Evolutionary conservation across 2,888 invertebrate genomes (phyloP).

Genomic region (Acanthopleura granulata): DNA sequence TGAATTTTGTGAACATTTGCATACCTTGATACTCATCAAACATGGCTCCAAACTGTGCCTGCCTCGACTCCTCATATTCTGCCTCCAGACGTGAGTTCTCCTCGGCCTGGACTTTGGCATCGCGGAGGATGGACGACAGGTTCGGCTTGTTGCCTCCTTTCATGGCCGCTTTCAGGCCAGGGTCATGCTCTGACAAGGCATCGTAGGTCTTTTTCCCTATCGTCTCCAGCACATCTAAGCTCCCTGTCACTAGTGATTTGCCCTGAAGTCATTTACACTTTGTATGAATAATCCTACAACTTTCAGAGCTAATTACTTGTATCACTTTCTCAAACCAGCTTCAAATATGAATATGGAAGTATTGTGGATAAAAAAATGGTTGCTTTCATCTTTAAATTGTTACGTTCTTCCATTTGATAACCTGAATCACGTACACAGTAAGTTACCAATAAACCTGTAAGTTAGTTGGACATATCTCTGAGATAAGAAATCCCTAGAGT

Average conservation of each 20-base stretch:
- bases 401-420: too few relatives aligned
- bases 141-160: slow-evolving; percentile 68
- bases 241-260: slow-evolving; percentile 63
- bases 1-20: slow-evolving; percentile 8
- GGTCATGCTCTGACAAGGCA: slow-evolving; percentile 92
- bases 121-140: slow-evolving; percentile 74
- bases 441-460: too few relatives aligned
- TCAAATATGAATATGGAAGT: too few relatives aligned
- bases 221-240: slow-evolving; percentile 85
- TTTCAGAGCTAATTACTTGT: neutral
- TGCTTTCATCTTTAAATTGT: too few relatives aligned
- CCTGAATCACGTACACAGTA: too few relatives aligned
- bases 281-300: too few relatives aligned
- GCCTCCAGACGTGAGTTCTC: slow-evolving; percentile 72
- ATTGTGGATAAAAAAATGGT: too few relatives aligned
- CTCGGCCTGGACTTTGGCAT: slow-evolving; percentile 78
- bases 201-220: slow-evolving; percentile 97
- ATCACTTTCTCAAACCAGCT: too few relatives aligned
- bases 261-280: slow-evolving; percentile 15
- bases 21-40: slow-evolving; percentile 90
- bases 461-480: too few relatives aligned
- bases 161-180: slow-evolving; percentile 83
- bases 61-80: slow-evolving; percentile 75
- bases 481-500: too few relatives aligned
- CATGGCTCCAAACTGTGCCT: slow-evolving; percentile 75